A percentile compares a stretch with the other conserved stretches of the same genome.
Conservation (phyloP, 2,113 vertebrate species). For the Epinephelus cyanopodus region DNA sequence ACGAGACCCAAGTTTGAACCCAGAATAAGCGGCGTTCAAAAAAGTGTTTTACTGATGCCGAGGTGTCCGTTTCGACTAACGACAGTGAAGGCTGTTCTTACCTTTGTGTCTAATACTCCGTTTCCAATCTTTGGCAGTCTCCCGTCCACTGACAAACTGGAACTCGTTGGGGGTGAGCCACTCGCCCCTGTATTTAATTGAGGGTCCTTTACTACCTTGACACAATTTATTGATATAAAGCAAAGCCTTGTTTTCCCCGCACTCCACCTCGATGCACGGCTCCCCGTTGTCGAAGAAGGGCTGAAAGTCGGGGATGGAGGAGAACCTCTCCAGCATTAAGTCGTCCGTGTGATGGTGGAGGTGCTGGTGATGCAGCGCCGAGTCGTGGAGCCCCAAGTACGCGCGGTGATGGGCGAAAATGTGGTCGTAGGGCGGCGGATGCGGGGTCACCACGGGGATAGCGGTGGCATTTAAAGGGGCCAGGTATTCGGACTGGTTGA, state of each 20-base stretch:
- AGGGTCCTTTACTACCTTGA: conserved; percentile 97
- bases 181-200: conserved; percentile 96
- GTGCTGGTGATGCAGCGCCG: conserved; percentile 86
- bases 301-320: conserved; percentile 95
- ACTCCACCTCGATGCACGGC: conserved; percentile 98
- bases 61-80: conserved; percentile 1
- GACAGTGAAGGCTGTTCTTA: conserved; percentile 72
- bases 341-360: conserved; percentile 90
- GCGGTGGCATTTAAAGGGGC: conserved; percentile 90
- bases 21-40: conserved; percentile 18
- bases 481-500: conserved; percentile 92
- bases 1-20: conserved; percentile 48
- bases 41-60: conserved; percentile 26
- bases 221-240: conserved; percentile 98
- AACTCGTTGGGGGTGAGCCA: conserved; percentile 99
- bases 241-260: conserved; percentile 96
- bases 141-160: conserved; percentile 98
- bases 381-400: conserved; percentile 90
- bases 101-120: conserved; percentile 98
- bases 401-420: conserved; percentile 89
- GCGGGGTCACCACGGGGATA: conserved; percentile 92
- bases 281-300: conserved; percentile 96
- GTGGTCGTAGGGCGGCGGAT: conserved; percentile 91
- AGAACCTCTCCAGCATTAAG: conserved; percentile 93
- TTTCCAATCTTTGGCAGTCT: conserved; percentile 99